phyloP scores from a whole-genome alignment of 1,140 invertebrate genomes.

The Carcinoscorpius rotundicauda region DNA sequence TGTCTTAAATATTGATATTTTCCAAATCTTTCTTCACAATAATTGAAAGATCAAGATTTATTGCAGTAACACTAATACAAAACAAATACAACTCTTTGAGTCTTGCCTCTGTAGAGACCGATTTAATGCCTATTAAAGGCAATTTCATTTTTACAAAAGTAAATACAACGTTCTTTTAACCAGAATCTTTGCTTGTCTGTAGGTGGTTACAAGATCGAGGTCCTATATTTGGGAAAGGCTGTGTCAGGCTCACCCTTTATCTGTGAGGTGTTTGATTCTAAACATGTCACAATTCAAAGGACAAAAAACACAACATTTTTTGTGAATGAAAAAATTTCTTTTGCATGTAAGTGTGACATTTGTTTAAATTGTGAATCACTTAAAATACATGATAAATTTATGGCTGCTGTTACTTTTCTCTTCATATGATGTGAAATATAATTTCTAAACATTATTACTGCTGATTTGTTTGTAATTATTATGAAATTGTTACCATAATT shows the following conservation, averaged over 20 bases:
- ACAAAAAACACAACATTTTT: constrained; percentile 61
- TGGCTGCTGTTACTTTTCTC: no score
- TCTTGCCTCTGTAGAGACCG: neutral
- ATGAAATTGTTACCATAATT: no score
- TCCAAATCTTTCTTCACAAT: no score
- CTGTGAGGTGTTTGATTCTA: constrained; percentile 87
- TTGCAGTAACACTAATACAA: neutral
- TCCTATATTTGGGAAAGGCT: constrained; percentile 81
- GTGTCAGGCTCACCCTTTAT: constrained; percentile 88
- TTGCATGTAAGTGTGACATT: constrained; percentile 50
- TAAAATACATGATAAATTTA: no score
- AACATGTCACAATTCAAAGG: constrained; percentile 49
- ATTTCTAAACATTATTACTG: neutral
- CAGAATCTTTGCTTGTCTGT: constrained; percentile 11
- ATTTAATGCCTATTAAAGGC: neutral
- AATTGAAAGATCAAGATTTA: neutral
- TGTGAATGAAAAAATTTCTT: constrained; percentile 67
- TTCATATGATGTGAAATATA: no score
- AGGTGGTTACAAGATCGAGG: constrained; percentile 69
- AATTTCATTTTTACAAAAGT: neutral
- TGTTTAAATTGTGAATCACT: no score
- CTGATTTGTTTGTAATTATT: neutral
- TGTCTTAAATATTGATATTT: neutral
- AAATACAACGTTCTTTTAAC: neutral
- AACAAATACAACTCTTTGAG: neutral